Evolutionary conservation across 2,113 vertebrate genomes (phyloP).

Genomic region (Psilopsiagon aymara): DNA sequence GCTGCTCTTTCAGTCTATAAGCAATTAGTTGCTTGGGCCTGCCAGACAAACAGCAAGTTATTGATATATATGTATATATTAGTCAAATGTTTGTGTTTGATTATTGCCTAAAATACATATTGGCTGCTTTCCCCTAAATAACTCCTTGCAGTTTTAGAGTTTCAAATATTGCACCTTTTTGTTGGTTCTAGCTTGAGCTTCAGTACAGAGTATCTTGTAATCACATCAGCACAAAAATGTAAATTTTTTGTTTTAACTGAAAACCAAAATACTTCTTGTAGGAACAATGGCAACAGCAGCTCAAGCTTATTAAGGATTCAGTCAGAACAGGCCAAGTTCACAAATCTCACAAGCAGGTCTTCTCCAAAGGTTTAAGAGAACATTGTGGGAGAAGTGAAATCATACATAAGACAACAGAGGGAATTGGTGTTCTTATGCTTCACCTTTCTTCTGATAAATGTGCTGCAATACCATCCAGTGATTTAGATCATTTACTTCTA

Average conservation of each 20-base stretch:
- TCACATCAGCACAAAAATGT: not conserved
- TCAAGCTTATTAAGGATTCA: not conserved
- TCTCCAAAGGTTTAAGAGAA: not conserved
- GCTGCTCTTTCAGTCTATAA: not conserved
- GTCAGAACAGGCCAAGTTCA: not conserved
- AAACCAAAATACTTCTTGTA: not conserved
- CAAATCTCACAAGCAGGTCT: not conserved
- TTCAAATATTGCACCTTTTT: conserved; percentile 46
- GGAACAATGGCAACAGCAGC: not conserved
- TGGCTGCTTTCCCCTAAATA: not conserved
- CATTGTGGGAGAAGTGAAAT: not conserved
- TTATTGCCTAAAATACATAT: conserved; percentile 1
- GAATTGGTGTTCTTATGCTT: not conserved
- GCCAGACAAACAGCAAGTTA: not conserved
- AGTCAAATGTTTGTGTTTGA: not conserved
- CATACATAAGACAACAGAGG: not conserved
- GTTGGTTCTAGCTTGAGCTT: not conserved
- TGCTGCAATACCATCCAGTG: not conserved
- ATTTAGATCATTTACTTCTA: not conserved
- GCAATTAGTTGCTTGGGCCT: not conserved
- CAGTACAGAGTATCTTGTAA: not conserved
- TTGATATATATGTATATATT: not conserved
- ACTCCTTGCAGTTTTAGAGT: conserved; percentile 23
- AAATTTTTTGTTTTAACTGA: not conserved
- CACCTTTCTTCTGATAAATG: not conserved